These are phyloP conservation scores for Miniopterus natalensis DNA, from an alignment of 2,113 vertebrate genomes.

Conservation along the genomic window DNA sequence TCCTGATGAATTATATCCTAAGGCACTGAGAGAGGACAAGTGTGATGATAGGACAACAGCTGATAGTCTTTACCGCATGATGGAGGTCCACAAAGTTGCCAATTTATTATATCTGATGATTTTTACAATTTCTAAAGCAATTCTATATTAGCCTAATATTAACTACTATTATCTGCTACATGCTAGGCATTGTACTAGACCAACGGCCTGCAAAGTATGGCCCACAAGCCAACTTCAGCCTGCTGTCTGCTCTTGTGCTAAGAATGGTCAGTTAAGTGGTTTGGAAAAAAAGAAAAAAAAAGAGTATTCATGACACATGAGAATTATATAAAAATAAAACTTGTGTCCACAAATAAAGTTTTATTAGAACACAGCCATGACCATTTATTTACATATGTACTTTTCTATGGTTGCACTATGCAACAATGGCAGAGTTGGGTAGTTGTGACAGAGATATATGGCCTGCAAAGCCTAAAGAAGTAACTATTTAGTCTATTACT, in stretches of 20 bases:
- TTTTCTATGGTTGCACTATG: not conserved
- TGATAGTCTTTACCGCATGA: not conserved
- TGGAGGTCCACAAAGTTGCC: not conserved
- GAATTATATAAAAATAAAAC: slow-evolving; percentile 17
- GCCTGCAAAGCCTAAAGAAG: not conserved
- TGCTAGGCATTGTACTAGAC: not conserved
- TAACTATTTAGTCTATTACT: not conserved
- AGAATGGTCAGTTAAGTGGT: not conserved
- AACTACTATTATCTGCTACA: not conserved
- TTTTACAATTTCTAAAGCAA: not conserved
- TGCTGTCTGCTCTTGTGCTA: not conserved
- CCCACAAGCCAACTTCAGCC: not conserved
- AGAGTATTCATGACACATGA: not conserved
- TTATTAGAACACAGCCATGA: not conserved
- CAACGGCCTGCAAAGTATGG: not conserved
- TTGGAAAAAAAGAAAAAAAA: not conserved
- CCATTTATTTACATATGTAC: not conserved
- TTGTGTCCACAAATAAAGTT: not conserved
- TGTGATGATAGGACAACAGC: not conserved
- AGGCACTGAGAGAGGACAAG: not conserved
- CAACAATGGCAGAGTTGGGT: not conserved
- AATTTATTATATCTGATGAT: not conserved
- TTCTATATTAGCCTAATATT: not conserved
- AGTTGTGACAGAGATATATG: not conserved
- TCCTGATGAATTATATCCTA: not conserved